A percentile compares a stretch with the other conserved stretches of the same genome.
Evolutionary conservation across 2,888 invertebrate genomes (phyloP).

Genomic region (Cheilosia urbana): DNA sequence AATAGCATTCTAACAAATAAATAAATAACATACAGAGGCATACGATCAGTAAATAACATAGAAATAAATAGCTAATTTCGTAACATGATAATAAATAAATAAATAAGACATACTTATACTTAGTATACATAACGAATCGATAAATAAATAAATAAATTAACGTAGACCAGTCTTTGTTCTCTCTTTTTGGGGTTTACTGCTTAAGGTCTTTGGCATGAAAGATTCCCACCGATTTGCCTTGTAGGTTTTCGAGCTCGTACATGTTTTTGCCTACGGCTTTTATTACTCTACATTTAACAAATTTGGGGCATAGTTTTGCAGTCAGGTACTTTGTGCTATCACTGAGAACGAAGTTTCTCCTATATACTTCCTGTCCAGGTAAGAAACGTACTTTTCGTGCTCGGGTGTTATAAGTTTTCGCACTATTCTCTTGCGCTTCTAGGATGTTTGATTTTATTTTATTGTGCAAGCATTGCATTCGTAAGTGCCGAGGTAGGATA

Average conservation of each 20-base stretch:
- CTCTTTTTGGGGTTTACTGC: too few relatives aligned
- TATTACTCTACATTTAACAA: not conserved
- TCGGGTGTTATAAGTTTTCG: not conserved
- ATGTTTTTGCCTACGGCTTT: not conserved
- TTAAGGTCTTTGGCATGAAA: not conserved
- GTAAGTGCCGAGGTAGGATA: not conserved
- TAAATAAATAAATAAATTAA: too few relatives aligned
- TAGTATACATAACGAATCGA: too few relatives aligned
- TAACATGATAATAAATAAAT: too few relatives aligned
- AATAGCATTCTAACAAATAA: too few relatives aligned
- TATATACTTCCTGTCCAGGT: not conserved
- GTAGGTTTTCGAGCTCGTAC: not conserved
- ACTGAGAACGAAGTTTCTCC: not conserved
- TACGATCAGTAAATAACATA: too few relatives aligned
- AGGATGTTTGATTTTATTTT: slow-evolving; percentile 19
- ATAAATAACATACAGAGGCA: too few relatives aligned
- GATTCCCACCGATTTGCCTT: not conserved
- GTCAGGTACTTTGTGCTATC: not conserved
- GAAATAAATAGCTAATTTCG: too few relatives aligned
- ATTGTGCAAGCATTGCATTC: not conserved
- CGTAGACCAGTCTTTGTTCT: too few relatives aligned
- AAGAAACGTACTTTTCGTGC: not conserved
- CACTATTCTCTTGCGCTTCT: slow-evolving; percentile 32
- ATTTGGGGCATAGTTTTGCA: not conserved
- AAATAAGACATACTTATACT: too few relatives aligned